phyloP scores from a whole-genome alignment of 2,888 invertebrate genomes.

The Drosophila mercatorum region DNA sequence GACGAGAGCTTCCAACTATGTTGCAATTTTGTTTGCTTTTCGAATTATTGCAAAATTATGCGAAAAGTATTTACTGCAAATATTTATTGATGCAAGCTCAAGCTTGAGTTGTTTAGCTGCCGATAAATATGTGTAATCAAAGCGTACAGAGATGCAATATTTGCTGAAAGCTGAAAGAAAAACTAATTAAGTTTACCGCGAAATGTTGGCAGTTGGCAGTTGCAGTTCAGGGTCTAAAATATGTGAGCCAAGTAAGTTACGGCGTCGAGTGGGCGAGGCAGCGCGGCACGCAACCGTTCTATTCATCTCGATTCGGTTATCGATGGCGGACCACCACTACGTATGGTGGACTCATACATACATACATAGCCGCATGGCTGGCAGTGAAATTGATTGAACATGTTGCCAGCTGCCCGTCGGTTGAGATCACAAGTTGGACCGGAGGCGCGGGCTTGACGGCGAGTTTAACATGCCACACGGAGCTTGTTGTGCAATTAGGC shows the following conservation, averaged over 20 bases:
- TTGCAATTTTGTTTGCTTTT: no score
- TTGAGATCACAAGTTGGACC: conserved; percentile 11
- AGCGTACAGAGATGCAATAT: background rate
- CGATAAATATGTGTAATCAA: background rate
- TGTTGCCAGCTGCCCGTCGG: conserved; percentile 27
- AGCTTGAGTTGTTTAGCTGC: no score
- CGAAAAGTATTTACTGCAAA: no score
- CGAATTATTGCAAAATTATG: no score
- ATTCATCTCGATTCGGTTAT: background rate
- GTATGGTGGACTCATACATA: conserved; percentile 20
- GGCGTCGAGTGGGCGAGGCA: background rate
- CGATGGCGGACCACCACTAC: conserved; percentile 2
- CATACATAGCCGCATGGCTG: conserved; percentile 32
- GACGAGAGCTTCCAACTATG: no score
- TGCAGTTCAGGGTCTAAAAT: background rate
- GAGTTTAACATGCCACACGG: conserved; percentile 3
- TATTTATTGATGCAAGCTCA: no score
- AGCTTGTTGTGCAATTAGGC: conserved; percentile 17
- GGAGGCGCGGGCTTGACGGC: background rate
- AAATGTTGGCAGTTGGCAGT: background rate
- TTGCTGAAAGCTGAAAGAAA: background rate
- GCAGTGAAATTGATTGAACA: conserved; percentile 60
- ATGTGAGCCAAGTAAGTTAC: background rate
- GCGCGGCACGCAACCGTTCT: background rate
- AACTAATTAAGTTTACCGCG: background rate